Conservation (phyloP, 2,113 vertebrate species). For the Tachuris rubrigastra region DNA sequence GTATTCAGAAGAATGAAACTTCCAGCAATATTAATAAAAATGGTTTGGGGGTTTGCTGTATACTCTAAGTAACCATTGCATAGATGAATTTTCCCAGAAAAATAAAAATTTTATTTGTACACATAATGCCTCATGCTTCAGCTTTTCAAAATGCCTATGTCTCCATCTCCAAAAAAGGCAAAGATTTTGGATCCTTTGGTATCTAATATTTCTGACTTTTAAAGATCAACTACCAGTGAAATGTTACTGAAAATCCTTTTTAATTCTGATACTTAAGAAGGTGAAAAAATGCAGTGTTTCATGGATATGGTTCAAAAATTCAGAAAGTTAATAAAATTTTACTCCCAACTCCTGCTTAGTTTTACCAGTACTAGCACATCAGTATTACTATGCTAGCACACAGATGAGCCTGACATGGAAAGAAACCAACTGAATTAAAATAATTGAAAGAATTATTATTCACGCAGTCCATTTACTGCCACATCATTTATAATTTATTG, state of each 20-base stretch:
- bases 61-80: background rate
- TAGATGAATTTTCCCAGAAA: background rate
- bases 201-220: background rate
- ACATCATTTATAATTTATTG: background rate
- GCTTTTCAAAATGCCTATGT: background rate
- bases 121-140: background rate
- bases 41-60: background rate
- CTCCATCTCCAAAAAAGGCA: background rate
- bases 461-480: background rate
- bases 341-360: background rate
- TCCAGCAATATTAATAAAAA: background rate
- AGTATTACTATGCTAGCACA: background rate
- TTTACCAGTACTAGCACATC: background rate
- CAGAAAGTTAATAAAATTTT: background rate
- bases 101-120: background rate
- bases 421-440: background rate
- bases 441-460: background rate
- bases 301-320: background rate
- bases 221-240: background rate
- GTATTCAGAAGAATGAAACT: background rate
- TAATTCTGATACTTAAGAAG: background rate
- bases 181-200: background rate
- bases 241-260: background rate
- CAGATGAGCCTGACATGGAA: fast-evolving
- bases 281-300: background rate